A percentile compares a stretch with the other conserved stretches of the same genome.
phyloP scores from a whole-genome alignment of 2,797 vertebrate species.

The Helicolenus hilgendorfi region DNA sequence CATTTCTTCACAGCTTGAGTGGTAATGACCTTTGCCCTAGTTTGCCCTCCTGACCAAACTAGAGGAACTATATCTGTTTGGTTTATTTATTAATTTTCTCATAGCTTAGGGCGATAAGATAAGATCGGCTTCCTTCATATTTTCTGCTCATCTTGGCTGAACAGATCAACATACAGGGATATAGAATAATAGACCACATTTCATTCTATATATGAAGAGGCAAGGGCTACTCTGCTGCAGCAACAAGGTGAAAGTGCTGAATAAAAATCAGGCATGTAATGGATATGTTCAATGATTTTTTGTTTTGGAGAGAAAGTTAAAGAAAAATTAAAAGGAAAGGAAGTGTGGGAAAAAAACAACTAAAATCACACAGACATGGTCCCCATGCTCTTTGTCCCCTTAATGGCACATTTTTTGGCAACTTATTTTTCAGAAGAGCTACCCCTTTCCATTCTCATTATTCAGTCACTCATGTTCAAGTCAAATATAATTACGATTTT shows the following conservation, averaged over 20 bases:
- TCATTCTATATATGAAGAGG: neutral
- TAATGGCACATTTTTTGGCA: constrained; percentile 10
- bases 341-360: neutral
- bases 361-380: neutral
- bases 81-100: neutral
- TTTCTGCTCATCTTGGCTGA: neutral
- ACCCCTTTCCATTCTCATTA: neutral
- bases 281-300: constrained; percentile 36
- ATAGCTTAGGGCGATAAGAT: rapidly evolving
- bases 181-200: constrained; percentile 7
- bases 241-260: constrained; percentile 11
- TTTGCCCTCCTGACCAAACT: neutral
- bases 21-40: constrained; percentile 70
- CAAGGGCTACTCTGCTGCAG: neutral
- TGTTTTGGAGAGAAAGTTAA: constrained; percentile 24
- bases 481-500: constrained; percentile 39
- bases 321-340: constrained; percentile 9
- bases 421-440: neutral
- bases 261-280: constrained; percentile 53
- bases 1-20: constrained; percentile 36
- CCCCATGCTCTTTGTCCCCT: neutral
- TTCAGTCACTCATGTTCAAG: constrained; percentile 24
- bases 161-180: neutral
- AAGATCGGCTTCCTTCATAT: neutral
- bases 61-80: neutral